Base-by-base conservation (phyloP, 2,113 vertebrate species). In the Protomyctophum bolini region DNA sequence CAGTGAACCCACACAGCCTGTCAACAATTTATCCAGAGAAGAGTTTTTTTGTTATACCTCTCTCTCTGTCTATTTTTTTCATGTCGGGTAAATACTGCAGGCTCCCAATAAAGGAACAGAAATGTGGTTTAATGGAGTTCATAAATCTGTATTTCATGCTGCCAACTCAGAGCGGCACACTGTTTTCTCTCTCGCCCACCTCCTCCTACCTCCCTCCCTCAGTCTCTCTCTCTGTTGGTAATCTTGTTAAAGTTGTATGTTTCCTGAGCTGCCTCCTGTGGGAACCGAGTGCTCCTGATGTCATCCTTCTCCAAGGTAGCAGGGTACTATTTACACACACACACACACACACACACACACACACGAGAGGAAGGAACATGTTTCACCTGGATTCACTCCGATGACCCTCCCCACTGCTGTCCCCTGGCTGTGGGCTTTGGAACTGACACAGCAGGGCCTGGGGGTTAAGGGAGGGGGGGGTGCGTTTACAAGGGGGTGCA, bases 61-160 rank as follows among this genome's bases (percentile, higher is more conserved):
- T 41, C 33, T 41, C 33, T 41, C 33, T 41, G 3, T 41, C 2
- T 12, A 76, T 76, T 84, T 85, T 86, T 81, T 70, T 41, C 65
- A 76, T 77, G 60, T 64, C 78, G 83, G 84, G 63, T 83, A 88
- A 90, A 90, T 82, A 86, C 88, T 86, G 61, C 78, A 88, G 87
- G 82, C 85, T 41, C 82, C 79, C 86, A 89, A 89, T 92, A 92
- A 92, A 93, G 79, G 83, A 76, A 73, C 79, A 87, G 67, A 90
- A 90, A 92, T 84, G 79, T 8, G 79, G 79, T 91, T 88, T 92
- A 93, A 92, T 91, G 85, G 87, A 91, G 84, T 91, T 91, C 89
- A 91, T 91, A 91, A 93, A 92, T 93, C 88, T 91, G 88, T 83
- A 78, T 91, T 92, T 89, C 85, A 83, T 68, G 77, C 85, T 91